Evolutionary conservation across 92 coral and sea anemone genomes (phyloP).

Genomic region (Paramuricea clavata): DNA sequence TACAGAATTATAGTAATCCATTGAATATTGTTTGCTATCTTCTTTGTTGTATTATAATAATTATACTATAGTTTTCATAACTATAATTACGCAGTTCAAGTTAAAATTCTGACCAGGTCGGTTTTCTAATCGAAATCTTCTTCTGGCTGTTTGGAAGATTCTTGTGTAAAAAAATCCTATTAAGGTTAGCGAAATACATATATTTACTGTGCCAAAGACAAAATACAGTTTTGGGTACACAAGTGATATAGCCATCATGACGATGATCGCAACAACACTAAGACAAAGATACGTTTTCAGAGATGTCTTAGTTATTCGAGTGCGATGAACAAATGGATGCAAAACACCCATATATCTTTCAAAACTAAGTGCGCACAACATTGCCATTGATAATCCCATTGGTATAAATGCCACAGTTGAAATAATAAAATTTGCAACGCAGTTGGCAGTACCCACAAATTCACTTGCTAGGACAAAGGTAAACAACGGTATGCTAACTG

Average conservation of each 20-base stretch:
- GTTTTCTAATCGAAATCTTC: background rate
- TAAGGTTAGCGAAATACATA: too few relatives aligned
- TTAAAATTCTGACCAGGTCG: background rate
- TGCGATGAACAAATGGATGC: background rate
- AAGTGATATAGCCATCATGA: too few relatives aligned
- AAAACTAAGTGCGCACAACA: background rate
- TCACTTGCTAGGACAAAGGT: background rate
- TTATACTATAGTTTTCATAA: too few relatives aligned
- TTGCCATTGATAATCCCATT: background rate
- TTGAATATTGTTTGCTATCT: too few relatives aligned
- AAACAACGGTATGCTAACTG: background rate
- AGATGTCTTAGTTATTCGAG: background rate
- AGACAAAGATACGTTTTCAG: background rate
- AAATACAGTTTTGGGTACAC: too few relatives aligned
- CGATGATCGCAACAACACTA: background rate
- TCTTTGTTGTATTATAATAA: too few relatives aligned
- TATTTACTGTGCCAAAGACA: too few relatives aligned
- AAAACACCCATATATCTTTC: background rate
- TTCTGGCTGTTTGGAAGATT: too few relatives aligned
- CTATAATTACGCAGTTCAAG: too few relatives aligned
- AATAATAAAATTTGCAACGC: background rate
- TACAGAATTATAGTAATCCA: too few relatives aligned
- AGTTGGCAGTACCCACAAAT: background rate
- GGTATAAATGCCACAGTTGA: background rate
- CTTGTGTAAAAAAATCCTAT: too few relatives aligned